A percentile compares a stretch with the other conserved stretches of the same genome.
These are phyloP conservation scores for Himalopsyche tibetana DNA, from an alignment of 2,888 invertebrate species.

Conservation along the genomic window DNA sequence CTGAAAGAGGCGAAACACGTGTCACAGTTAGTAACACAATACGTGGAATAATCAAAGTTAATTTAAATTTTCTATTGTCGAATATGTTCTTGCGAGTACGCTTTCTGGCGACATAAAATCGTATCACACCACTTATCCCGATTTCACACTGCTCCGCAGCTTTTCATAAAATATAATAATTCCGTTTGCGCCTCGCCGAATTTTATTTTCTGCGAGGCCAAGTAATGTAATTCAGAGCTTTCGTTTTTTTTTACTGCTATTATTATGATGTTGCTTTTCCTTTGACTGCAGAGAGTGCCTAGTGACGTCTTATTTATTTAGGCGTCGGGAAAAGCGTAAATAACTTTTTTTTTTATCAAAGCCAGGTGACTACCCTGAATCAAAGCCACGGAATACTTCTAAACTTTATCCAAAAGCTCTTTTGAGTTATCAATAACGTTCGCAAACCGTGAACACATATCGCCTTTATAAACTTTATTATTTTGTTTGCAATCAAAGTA, in stretches of 20 bases:
- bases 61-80: no score
- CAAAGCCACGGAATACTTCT: no score
- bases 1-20: no score
- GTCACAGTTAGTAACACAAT: no score
- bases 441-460: no score
- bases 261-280: slow-evolving; percentile 16
- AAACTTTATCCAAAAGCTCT: no score
- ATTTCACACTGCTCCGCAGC: neutral
- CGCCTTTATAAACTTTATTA: no score
- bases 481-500: no score
- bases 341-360: neutral
- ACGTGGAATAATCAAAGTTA: no score
- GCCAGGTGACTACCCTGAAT: neutral
- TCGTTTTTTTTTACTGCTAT: slow-evolving; percentile 28
- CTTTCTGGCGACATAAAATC: neutral
- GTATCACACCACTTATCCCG: neutral
- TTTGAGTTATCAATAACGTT: no score
- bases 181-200: neutral
- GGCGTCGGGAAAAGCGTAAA: neutral
- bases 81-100: no score
- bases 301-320: neutral
- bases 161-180: slow-evolving; percentile 17
- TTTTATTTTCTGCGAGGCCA: slow-evolving; percentile 28
- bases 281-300: neutral
- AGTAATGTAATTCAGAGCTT: neutral